phyloP scores from a whole-genome alignment of 2,888 invertebrate species.

The Catocala sponsa region DNA sequence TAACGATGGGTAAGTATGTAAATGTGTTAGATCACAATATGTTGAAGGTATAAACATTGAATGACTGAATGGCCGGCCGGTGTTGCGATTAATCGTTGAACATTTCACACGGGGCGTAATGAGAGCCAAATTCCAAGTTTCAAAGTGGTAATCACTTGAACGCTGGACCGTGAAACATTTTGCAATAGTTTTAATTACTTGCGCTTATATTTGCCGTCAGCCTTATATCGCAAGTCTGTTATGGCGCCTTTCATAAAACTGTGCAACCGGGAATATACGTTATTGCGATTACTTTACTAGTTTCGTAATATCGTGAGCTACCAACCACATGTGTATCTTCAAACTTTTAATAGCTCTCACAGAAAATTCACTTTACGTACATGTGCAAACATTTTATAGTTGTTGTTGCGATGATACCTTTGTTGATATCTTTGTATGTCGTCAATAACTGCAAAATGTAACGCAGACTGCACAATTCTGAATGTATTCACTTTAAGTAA shows the following conservation, averaged over 20 bases:
- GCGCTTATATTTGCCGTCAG: slow-evolving; percentile 39
- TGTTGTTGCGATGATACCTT: no score
- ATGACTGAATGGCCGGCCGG: slow-evolving; percentile 16
- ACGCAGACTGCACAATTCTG: no score
- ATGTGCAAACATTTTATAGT: background rate
- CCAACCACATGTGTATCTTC: background rate
- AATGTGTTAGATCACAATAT: slow-evolving; percentile 15
- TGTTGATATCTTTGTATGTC: no score
- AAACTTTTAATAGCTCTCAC: slow-evolving; percentile 8
- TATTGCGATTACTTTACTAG: slow-evolving; percentile 9
- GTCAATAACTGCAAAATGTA: no score
- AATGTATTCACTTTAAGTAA: no score
- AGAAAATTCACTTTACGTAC: background rate
- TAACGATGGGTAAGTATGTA: slow-evolving; percentile 23
- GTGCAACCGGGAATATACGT: slow-evolving; percentile 15
- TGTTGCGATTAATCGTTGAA: slow-evolving; percentile 31
- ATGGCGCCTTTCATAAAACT: slow-evolving; percentile 47
- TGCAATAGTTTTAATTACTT: slow-evolving; percentile 60
- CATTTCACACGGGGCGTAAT: slow-evolving; percentile 16
- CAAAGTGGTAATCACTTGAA: slow-evolving; percentile 46
- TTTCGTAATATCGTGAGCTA: slow-evolving; percentile 3
- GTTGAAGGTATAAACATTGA: background rate
- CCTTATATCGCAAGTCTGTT: slow-evolving; percentile 36
- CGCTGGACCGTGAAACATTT: slow-evolving; percentile 64
- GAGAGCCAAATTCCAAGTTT: slow-evolving; percentile 36